Evolutionary conservation across 2,888 invertebrate genomes (phyloP).

Genomic region (Synanthedon formicaeformis): DNA sequence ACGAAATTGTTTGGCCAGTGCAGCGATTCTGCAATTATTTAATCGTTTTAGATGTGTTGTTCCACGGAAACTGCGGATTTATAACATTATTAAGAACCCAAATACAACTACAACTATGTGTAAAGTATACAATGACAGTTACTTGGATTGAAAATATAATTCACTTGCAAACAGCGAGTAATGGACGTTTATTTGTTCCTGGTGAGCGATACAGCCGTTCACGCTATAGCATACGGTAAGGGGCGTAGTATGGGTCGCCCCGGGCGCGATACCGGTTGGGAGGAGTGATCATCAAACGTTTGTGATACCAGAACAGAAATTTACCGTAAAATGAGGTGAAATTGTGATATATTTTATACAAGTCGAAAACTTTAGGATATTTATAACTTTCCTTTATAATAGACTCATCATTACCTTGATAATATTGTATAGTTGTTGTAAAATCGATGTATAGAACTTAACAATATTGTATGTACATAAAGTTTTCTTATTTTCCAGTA

Average conservation of each 20-base stretch:
- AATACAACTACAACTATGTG: background rate
- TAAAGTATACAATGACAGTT: background rate
- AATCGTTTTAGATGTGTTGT: constrained; percentile 58
- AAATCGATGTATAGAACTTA: no score
- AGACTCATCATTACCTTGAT: no score
- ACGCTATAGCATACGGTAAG: constrained; percentile 19
- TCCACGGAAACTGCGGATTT: constrained; percentile 44
- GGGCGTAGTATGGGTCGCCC: constrained; percentile 50
- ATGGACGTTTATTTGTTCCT: constrained; percentile 15
- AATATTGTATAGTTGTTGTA: no score
- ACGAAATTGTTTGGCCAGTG: constrained; percentile 38
- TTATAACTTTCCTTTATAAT: no score
- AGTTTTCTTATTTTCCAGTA: no score
- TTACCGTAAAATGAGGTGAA: background rate
- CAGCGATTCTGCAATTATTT: constrained; percentile 59
- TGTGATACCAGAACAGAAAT: constrained; percentile 23
- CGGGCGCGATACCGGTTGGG: constrained; percentile 50
- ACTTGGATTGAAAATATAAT: background rate
- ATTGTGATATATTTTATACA: background rate
- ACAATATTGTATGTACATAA: background rate
- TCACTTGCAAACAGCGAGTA: constrained; percentile 9
- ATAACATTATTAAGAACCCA: constrained; percentile 25
- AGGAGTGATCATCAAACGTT: constrained; percentile 51
- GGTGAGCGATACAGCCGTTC: constrained; percentile 11
- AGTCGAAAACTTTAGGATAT: no score